A percentile compares a stretch with the other conserved stretches of the same genome.
phyloP scores from a whole-genome alignment of 2,888 invertebrate genomes.

The Sesia apiformis region DNA sequence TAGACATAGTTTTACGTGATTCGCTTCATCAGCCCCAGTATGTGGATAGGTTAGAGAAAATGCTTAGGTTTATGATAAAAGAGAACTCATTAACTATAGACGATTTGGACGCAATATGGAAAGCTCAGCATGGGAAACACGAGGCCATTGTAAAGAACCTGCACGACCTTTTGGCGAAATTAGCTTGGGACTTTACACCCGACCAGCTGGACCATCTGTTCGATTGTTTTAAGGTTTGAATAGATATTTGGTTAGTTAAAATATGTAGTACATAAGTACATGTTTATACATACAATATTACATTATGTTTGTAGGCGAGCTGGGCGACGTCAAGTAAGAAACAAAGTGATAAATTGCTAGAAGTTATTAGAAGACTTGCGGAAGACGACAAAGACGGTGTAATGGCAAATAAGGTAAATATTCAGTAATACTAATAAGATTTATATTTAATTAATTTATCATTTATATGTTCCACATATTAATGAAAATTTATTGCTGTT shows the following conservation, averaged over 20 bases:
- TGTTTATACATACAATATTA: conserved; percentile 1
- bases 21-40: conserved; percentile 98
- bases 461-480: too few species aligned
- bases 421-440: not conserved
- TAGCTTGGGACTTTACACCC: conserved; percentile 98
- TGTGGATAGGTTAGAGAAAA: conserved; percentile 97
- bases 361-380: conserved; percentile 94
- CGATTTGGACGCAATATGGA: conserved; percentile 97
- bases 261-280: not conserved
- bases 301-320: conserved; percentile 76
- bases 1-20: conserved; percentile 95
- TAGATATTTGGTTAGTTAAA: not conserved
- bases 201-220: conserved; percentile 98
- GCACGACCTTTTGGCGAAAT: conserved; percentile 94
- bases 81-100: conserved; percentile 90
- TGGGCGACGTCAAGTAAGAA: conserved; percentile 97
- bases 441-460: too few species aligned
- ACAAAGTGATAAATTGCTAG: conserved; percentile 95
- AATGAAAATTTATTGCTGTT: too few species aligned
- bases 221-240: conserved; percentile 91
- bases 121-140: conserved; percentile 97
- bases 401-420: conserved; percentile 93
- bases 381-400: conserved; percentile 99
- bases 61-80: conserved; percentile 96
- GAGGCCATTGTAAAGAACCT: conserved; percentile 99